Conservation (phyloP, 2,888 invertebrate species). For the Aphodius granarius region DNA sequence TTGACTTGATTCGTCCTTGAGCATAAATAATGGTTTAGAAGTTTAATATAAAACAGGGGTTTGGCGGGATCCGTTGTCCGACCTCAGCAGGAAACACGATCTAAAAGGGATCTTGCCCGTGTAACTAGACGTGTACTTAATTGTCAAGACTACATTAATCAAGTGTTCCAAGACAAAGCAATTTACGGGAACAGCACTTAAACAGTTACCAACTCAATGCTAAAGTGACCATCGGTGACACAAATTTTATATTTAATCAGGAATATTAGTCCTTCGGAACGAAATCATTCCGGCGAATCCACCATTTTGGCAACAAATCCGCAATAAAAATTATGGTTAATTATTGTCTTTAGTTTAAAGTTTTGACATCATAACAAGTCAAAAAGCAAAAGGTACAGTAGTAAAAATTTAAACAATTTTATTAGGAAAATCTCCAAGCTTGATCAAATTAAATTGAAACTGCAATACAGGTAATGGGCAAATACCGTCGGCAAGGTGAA, state of each 20-base stretch:
- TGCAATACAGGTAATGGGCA: too few species aligned
- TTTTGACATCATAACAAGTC: too few species aligned
- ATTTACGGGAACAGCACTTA: background rate
- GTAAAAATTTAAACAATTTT: background rate
- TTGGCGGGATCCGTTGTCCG: background rate
- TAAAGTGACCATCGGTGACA: background rate
- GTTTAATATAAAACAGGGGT: background rate
- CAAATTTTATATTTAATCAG: background rate
- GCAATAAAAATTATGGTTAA: too few species aligned
- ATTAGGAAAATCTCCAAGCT: background rate
- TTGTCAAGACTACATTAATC: background rate
- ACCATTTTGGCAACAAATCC: background rate
- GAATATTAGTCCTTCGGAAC: background rate
- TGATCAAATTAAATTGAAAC: too few species aligned
- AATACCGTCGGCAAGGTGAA: background rate
- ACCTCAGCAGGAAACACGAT: background rate
- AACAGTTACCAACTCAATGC: background rate
- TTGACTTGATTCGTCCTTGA: background rate
- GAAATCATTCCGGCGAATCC: background rate
- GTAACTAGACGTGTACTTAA: background rate
- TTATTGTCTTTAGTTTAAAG: too few species aligned
- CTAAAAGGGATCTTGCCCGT: background rate
- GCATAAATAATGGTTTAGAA: background rate
- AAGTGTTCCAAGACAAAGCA: background rate
- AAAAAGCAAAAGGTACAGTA: background rate